phyloP scores from a whole-genome alignment of 1,140 invertebrate genomes.

The Papilio polytes region DNA sequence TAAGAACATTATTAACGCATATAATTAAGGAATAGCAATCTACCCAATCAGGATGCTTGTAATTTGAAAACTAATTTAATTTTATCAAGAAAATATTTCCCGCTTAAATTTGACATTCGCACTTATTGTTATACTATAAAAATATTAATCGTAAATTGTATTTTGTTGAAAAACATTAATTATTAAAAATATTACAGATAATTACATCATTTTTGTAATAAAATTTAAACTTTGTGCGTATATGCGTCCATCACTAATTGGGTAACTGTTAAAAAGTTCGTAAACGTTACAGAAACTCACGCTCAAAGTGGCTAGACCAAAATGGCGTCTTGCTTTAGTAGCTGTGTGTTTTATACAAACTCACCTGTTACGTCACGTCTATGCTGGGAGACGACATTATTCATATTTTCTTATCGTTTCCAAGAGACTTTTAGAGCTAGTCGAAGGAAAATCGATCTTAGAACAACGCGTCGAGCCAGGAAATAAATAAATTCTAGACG shows the following conservation, averaged over 20 bases:
- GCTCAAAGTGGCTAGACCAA: slow-evolving; percentile 63
- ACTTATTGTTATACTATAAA: slow-evolving; percentile 35
- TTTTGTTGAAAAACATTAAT: slow-evolving; percentile 52
- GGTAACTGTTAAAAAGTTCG: slow-evolving; percentile 63
- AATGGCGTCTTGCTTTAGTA: slow-evolving; percentile 66
- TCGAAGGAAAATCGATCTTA: slow-evolving; percentile 58
- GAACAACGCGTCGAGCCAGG: slow-evolving; percentile 34
- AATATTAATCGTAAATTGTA: neutral
- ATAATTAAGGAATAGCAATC: slow-evolving; percentile 55
- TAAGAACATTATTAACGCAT: slow-evolving; percentile 47
- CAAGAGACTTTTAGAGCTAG: slow-evolving; percentile 45
- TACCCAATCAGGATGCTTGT: slow-evolving; percentile 54
- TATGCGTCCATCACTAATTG: slow-evolving; percentile 51
- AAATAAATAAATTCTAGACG: slow-evolving; percentile 43
- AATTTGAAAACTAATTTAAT: slow-evolving; percentile 43
- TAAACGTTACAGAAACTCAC: slow-evolving; percentile 53
- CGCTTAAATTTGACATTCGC: slow-evolving; percentile 59
- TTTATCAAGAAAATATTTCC: slow-evolving; percentile 53
- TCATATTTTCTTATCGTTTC: slow-evolving; percentile 75
- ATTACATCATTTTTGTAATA: slow-evolving; percentile 39
- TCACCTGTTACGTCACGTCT: slow-evolving; percentile 77
- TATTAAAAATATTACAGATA: slow-evolving; percentile 37
- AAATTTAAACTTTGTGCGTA: slow-evolving; percentile 39
- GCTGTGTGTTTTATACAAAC: slow-evolving; percentile 73
- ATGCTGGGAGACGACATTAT: slow-evolving; percentile 68